Percentiles rank a stretch among this genome's conserved stretches.
Evolutionary conservation across 2,797 vertebrate species (phyloP).

Genomic region (Acipenser transmontanus): DNA sequence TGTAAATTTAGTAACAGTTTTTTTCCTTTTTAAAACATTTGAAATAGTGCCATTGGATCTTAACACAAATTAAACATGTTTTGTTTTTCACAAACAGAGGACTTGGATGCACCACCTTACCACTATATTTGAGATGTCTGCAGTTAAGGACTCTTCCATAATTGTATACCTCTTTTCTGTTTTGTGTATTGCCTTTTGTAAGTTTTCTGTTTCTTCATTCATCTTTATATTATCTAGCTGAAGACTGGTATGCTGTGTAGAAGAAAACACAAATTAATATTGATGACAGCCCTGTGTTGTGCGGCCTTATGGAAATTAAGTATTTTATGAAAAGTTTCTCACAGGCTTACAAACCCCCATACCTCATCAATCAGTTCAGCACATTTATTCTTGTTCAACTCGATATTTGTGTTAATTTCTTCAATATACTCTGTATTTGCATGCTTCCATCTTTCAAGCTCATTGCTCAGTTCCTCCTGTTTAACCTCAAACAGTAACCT

Average conservation of each 20-base stretch:
- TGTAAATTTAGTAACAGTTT: not conserved
- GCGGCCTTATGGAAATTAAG: not conserved
- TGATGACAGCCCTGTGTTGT: not conserved
- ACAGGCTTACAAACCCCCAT: slow-evolving; percentile 1
- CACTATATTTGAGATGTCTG: slow-evolving; percentile 33
- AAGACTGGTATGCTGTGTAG: slow-evolving; percentile 30
- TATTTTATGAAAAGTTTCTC: no score
- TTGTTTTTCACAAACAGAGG: not conserved
- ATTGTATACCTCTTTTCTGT: slow-evolving; percentile 21
- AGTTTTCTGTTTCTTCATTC: slow-evolving; percentile 16
- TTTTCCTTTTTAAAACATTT: not conserved
- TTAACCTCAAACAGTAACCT: slow-evolving; percentile 29
- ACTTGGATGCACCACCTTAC: slow-evolving; percentile 29
- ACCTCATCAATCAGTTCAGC: slow-evolving; percentile 34
- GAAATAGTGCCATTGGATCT: not conserved
- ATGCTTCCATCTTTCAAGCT: slow-evolving; percentile 16
- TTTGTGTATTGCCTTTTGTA: slow-evolving; percentile 26
- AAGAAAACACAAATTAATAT: slow-evolving; percentile 17
- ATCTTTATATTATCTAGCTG: slow-evolving; percentile 24
- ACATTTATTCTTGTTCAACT: slow-evolving; percentile 13
- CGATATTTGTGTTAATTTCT: slow-evolving; percentile 17
- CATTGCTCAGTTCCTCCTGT: slow-evolving; percentile 23
- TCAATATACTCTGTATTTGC: not conserved
- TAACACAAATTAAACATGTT: not conserved
- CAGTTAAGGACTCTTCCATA: slow-evolving; percentile 18